Percentiles rank a stretch among this genome's conserved stretches.
Conservation (phyloP, 2,113 vertebrate species). For the Oxyruncus cristatus region DNA sequence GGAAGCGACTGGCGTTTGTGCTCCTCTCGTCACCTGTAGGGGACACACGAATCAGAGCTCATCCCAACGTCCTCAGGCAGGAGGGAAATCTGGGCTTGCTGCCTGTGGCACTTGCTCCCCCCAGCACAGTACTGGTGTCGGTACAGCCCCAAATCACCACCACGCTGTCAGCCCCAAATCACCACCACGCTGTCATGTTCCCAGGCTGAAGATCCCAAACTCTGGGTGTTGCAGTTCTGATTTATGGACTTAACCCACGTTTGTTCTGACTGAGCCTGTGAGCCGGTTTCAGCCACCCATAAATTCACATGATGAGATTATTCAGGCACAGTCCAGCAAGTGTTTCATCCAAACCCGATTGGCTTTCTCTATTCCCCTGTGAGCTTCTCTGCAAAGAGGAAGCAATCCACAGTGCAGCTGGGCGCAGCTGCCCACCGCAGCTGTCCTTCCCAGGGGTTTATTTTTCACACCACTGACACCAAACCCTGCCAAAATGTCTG, state of each 20-base stretch:
- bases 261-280: neutral
- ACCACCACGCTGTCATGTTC: accelerated
- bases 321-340: neutral
- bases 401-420: accelerated
- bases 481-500: neutral
- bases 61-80: accelerated
- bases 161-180: accelerated
- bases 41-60: neutral
- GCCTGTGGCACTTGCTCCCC: neutral
- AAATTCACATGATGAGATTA: accelerated
- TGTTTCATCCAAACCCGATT: accelerated
- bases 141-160: neutral
- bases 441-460: neutral
- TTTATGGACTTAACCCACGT: neutral
- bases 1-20: neutral
- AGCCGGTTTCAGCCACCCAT: neutral
- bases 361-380: neutral
- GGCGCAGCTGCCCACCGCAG: neutral
- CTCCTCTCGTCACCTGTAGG: neutral
- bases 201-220: neutral
- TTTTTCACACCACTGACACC: neutral
- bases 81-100: accelerated
- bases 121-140: accelerated
- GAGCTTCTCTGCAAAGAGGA: neutral
- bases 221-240: accelerated